These are phyloP conservation scores for Corydoras maculifer DNA, from an alignment of 2,113 vertebrate species.

Conservation along the genomic window DNA sequence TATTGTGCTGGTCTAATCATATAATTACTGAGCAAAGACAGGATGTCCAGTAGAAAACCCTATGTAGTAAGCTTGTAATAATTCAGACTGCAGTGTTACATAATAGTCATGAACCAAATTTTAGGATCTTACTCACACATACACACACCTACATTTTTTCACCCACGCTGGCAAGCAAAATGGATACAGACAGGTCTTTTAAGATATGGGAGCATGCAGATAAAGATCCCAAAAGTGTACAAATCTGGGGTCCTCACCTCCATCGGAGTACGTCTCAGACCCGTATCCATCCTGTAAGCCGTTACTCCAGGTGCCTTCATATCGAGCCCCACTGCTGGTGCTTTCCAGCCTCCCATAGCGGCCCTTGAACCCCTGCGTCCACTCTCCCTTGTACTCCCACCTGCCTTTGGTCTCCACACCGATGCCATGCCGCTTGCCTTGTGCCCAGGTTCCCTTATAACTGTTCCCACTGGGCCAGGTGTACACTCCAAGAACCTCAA, in stretches of 20 bases:
- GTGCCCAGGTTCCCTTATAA: constrained; percentile 96
- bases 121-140: constrained; percentile 10
- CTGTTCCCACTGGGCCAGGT: constrained; percentile 97
- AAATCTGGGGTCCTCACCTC: constrained; percentile 72
- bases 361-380: constrained; percentile 97
- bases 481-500: constrained; percentile 95
- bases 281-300: constrained; percentile 97
- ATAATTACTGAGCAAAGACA: not conserved
- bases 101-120: constrained; percentile 26
- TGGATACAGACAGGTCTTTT: no score
- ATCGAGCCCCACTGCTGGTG: constrained; percentile 84
- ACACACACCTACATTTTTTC: not conserved
- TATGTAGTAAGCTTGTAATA: not conserved
- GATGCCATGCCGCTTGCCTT: constrained; percentile 94
- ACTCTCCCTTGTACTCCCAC: constrained; percentile 97
- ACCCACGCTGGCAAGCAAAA: not conserved
- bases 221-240: no score
- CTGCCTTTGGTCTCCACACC: constrained; percentile 96
- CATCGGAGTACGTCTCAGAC: constrained; percentile 95
- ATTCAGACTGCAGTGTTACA: constrained; percentile 36
- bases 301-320: constrained; percentile 97
- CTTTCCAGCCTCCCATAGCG: constrained; percentile 96
- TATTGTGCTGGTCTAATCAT: not conserved
- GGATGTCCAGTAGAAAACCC: not conserved
- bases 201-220: no score